Evolutionary conservation across 2,113 vertebrate species (phyloP), one percentile per base, ranked within the genome.

Genomic region (Polyodon spathula): DNA sequence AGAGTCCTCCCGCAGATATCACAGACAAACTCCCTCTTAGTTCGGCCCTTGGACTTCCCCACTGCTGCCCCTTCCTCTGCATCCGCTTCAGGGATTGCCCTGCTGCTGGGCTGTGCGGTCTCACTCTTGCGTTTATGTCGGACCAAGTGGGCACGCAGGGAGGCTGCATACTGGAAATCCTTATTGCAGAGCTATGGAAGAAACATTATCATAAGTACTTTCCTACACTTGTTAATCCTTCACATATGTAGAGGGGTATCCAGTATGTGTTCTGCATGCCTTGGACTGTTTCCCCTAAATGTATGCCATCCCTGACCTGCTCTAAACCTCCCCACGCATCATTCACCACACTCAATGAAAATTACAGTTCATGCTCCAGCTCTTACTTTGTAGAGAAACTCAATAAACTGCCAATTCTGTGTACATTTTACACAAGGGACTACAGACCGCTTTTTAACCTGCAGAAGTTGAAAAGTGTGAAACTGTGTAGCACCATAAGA

Each of bases 1-100:
- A 99, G 72, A 0, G 91, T 94, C 77, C 95, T 96, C 59, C 94
- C 94, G 60, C 95, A 99, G 44, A 99, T 97, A 71, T 95, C 96
- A 70, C 96, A 99, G 54, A 98, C 92, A 11, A 97, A 99, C 17
- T 97, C 92, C 38, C 95, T 67, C 12, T 88, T 96, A 63, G 89
- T 92, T 70, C 82, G 83, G 0, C 84, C 74, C n/a, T 76, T 56
- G 0, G 50, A 14, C 63, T 71, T 89, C 6, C 75, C 83, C 0
- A 78, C 73, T 4, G 78, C 68, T 6, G 37, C 0, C 1, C 83
- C 80, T 0, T 69, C 71, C 0, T 81, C 81, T 5, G 71, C 76
- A 10, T 70, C 77, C 38, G 77, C 75, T 3, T 41, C 48, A 1
- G 12, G 59, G 1, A 77, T 61, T 48, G 65, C 73, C n/a, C 6